A percentile compares a stretch with the other conserved stretches of the same genome.
These are phyloP conservation scores for Grammomys surdaster DNA, from an alignment of 2,113 vertebrate species.

Conservation along the genomic window DNA sequence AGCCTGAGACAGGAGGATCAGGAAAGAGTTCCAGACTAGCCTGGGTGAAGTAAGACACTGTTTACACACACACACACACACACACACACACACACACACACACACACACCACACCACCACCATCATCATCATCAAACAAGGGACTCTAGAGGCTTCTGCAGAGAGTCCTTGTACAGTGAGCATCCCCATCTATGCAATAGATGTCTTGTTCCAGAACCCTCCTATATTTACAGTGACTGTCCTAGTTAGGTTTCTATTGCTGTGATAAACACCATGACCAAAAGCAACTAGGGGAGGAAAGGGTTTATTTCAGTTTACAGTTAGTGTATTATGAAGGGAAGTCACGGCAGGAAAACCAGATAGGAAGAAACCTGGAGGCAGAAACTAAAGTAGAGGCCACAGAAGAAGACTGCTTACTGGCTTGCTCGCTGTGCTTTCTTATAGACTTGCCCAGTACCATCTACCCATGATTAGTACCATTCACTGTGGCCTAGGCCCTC, in stretches of 20 bases:
- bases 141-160: not conserved
- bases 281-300: not conserved
- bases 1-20: not conserved
- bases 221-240: slow-evolving; percentile 14
- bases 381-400: not conserved
- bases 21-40: not conserved
- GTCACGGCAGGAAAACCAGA: not conserved
- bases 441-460: not conserved
- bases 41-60: not conserved
- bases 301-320: not conserved
- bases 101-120: not conserved
- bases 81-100: no score
- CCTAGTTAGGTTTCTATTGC: not conserved
- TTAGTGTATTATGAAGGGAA: not conserved
- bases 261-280: no score
- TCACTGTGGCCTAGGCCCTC: not conserved
- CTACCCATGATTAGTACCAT: not conserved
- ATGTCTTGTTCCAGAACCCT: slow-evolving; percentile 48
- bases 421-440: not conserved
- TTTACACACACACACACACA: not conserved
- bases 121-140: not conserved
- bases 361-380: not conserved
- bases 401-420: not conserved
- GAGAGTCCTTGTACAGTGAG: not conserved
- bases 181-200: not conserved